Percentiles rank a stretch among this genome's conserved stretches.
These are phyloP conservation scores for Notarius lentiginosus DNA, from an alignment of 2,113 vertebrate genomes.

Conservation along the genomic window DNA sequence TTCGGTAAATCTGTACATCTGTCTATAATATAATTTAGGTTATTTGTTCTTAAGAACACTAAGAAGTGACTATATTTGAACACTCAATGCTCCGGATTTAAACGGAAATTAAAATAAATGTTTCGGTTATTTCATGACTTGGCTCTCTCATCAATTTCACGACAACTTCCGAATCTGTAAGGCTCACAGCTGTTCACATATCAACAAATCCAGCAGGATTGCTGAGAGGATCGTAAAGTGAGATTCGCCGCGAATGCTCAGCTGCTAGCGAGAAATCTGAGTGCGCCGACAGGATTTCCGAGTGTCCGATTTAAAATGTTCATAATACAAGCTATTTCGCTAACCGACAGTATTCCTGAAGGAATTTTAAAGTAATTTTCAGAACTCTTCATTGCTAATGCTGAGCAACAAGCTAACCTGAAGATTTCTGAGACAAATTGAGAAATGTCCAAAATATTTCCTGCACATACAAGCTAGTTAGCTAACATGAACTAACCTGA, in stretches of 20 bases:
- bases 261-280: background rate
- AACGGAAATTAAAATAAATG: background rate
- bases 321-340: background rate
- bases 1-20: background rate
- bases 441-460: background rate
- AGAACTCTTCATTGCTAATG: background rate
- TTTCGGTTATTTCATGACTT: background rate
- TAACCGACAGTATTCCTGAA: background rate
- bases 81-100: background rate
- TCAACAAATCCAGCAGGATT: background rate
- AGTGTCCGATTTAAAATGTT: background rate
- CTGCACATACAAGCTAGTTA: background rate
- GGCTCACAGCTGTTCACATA: background rate
- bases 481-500: background rate
- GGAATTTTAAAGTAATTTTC: background rate
- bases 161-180: background rate
- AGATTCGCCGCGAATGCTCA: background rate
- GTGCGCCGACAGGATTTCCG: background rate
- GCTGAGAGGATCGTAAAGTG: background rate
- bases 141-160: background rate
- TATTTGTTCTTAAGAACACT: background rate
- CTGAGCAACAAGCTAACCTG: background rate
- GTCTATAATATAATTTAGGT: background rate
- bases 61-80: background rate
- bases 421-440: background rate